Conservation (phyloP, 2,113 vertebrate genomes). For the Hassar affinis region DNA sequence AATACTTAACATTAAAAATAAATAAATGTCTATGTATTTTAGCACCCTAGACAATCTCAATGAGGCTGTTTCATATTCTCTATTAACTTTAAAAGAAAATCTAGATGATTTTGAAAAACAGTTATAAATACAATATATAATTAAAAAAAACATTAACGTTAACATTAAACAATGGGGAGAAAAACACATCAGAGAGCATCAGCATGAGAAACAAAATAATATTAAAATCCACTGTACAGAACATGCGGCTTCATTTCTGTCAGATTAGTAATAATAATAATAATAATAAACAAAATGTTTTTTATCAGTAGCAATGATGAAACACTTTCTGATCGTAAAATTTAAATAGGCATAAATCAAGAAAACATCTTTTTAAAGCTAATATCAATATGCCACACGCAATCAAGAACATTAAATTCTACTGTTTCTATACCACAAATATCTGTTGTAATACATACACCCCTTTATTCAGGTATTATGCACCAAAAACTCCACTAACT, state of each 20-base stretch:
- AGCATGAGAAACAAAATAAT: neutral
- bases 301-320: no score
- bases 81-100: neutral
- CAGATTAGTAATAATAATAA: no score
- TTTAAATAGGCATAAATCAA: neutral
- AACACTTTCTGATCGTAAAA: neutral
- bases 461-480: neutral
- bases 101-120: neutral
- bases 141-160: neutral
- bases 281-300: no score
- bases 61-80: neutral
- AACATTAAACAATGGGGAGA: neutral
- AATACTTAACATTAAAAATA: no score
- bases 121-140: no score
- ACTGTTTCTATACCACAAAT: neutral
- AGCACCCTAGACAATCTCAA: neutral
- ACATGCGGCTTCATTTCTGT: neutral
- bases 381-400: neutral
- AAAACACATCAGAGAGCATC: neutral
- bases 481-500: neutral
- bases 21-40: neutral
- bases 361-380: neutral
- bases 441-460: neutral
- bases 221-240: neutral
- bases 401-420: neutral